phyloP scores from a whole-genome alignment of 2,888 invertebrate species.

The Chesias legatella region DNA sequence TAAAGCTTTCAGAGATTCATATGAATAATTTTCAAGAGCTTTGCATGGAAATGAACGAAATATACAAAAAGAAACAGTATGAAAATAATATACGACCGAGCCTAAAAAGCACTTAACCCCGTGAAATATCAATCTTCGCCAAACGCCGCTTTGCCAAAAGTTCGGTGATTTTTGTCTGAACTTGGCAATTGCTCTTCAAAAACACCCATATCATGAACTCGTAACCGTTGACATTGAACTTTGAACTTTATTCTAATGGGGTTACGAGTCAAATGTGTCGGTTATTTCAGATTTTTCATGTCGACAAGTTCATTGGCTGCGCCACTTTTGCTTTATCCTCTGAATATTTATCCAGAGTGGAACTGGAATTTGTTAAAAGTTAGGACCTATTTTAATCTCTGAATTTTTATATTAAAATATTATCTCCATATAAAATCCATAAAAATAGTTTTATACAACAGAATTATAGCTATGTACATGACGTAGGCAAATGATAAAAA shows the following conservation, averaged over 20 bases:
- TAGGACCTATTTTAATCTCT: constrained; percentile 13
- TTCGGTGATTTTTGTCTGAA: constrained; percentile 10
- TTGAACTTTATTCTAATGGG: constrained; percentile 5
- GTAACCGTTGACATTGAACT: constrained; percentile 7
- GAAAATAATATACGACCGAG: constrained; percentile 1
- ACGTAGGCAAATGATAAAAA: too few relatives aligned
- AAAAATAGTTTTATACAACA: neutral
- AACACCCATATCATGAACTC: neutral
- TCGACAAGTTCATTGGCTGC: neutral
- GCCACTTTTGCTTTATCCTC: neutral
- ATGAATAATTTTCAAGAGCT: too few relatives aligned
- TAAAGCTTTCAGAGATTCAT: too few relatives aligned
- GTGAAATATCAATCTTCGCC: constrained; percentile 11
- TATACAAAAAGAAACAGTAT: too few relatives aligned
- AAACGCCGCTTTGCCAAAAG: constrained; percentile 13
- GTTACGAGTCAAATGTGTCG: neutral
- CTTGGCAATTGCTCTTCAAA: constrained; percentile 10
- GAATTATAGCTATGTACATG: too few relatives aligned
- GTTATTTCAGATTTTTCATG: neutral
- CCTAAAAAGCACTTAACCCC: constrained; percentile 12
- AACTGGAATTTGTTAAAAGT: constrained; percentile 16
- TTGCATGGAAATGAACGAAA: too few relatives aligned
- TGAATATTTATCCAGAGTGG: too few relatives aligned
- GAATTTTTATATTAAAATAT: too few relatives aligned
- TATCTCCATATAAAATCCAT: too few relatives aligned